Conservation (phyloP, 2,797 vertebrate genomes). For the Myotis vivesi region DNA sequence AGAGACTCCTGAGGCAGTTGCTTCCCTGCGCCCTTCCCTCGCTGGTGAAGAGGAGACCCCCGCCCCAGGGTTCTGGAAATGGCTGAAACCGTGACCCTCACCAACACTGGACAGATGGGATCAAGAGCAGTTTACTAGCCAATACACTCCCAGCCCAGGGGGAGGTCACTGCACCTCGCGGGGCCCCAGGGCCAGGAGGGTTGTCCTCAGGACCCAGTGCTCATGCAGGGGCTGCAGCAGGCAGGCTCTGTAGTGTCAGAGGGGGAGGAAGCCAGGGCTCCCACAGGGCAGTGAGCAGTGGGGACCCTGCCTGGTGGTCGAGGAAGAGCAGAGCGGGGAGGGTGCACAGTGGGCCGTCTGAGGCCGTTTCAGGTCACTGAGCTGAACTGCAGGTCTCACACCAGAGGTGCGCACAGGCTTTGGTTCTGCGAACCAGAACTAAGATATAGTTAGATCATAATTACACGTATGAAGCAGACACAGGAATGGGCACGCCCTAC, state of each 20-base stretch:
- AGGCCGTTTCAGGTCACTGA: background rate
- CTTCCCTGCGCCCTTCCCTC: background rate
- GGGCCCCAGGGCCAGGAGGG: background rate
- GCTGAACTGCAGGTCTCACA: background rate
- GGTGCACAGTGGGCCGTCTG: background rate
- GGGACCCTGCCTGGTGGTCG: background rate
- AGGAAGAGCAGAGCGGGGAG: background rate
- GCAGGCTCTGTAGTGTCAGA: background rate
- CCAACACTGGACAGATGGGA: background rate
- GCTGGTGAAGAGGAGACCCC: background rate
- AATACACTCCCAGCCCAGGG: background rate
- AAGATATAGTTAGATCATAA: background rate
- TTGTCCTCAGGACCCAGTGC: background rate
- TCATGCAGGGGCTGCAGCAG: background rate
- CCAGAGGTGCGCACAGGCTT: background rate
- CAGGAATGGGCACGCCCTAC: background rate
- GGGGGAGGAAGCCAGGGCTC: background rate
- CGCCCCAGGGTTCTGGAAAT: background rate
- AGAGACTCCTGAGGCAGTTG: background rate
- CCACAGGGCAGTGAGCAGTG: background rate
- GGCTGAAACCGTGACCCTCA: background rate
- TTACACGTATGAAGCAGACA: background rate
- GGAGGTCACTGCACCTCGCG: rapidly evolving
- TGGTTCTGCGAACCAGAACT: background rate
- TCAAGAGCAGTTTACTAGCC: background rate